phyloP scores from a whole-genome alignment of 1,140 invertebrate species.

The Bombus huntii region DNA sequence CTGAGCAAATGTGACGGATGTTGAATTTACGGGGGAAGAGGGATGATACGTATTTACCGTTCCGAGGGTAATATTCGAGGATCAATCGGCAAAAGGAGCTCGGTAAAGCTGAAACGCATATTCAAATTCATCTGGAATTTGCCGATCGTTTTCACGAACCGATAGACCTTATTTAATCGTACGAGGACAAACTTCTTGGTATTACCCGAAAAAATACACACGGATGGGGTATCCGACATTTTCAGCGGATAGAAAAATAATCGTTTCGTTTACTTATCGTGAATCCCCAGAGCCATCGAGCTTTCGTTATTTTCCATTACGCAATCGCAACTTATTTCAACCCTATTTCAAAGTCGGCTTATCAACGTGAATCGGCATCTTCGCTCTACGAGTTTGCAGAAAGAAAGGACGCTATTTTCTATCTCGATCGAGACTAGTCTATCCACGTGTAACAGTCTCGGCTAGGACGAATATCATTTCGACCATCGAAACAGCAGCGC shows the following conservation, averaged over 20 bases:
- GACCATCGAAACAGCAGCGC: slow-evolving; percentile 53
- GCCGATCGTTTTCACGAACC: slow-evolving; percentile 15
- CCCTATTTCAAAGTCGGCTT: too few relatives aligned
- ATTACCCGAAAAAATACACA: too few relatives aligned
- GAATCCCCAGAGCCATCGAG: background rate
- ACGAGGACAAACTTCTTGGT: background rate
- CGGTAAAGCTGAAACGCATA: slow-evolving; percentile 6
- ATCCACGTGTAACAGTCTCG: background rate
- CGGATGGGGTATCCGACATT: too few relatives aligned
- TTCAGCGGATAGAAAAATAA: background rate
- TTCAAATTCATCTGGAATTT: slow-evolving; percentile 28
- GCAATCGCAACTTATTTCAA: too few relatives aligned
- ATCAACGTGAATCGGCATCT: background rate
- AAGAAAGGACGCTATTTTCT: background rate
- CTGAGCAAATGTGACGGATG: slow-evolving; percentile 6
- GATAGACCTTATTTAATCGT: slow-evolving; percentile 22
- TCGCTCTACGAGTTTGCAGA: background rate
- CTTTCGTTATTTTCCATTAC: background rate
- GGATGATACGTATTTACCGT: slow-evolving; percentile 7
- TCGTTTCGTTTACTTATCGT: background rate
- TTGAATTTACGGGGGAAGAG: background rate
- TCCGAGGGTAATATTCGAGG: slow-evolving; percentile 31
- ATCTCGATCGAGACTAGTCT: background rate
- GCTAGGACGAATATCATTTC: background rate
- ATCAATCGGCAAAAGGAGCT: slow-evolving; percentile 35